Percentiles rank a stretch among this genome's conserved stretches.
Conservation (phyloP, 2,888 invertebrate species). For the Rosalia funebris region DNA sequence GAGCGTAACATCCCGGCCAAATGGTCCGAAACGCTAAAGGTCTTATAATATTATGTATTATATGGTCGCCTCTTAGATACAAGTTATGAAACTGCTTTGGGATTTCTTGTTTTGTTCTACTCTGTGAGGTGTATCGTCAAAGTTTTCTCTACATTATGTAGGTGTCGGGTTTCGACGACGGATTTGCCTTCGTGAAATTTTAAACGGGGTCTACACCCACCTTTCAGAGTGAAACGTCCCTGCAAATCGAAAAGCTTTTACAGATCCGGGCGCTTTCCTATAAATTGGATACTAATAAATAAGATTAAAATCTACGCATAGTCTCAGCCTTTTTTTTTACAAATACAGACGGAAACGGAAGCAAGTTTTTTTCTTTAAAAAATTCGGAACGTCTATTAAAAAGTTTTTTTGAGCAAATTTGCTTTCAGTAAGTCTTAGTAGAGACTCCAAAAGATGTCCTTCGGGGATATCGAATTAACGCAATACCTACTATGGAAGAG, state of each 20-base stretch:
- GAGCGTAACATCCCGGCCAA: constrained; percentile 21
- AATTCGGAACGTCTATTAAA: too few relatives aligned
- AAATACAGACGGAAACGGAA: too few relatives aligned
- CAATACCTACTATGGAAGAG: too few relatives aligned
- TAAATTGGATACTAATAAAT: too few relatives aligned
- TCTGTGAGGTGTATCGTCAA: background rate
- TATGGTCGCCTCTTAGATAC: constrained; percentile 1
- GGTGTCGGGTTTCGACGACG: background rate
- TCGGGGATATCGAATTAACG: too few relatives aligned
- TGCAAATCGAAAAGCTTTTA: background rate
- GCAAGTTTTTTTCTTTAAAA: too few relatives aligned
- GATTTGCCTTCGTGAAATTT: background rate
- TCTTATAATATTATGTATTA: background rate
- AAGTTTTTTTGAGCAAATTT: too few relatives aligned
- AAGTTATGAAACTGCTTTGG: constrained; percentile 6
- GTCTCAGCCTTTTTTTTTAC: too few relatives aligned
- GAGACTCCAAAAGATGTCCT: too few relatives aligned
- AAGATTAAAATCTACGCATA: too few relatives aligned
- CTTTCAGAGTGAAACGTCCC: background rate
- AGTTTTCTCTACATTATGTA: background rate
- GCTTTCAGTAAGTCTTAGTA: too few relatives aligned
- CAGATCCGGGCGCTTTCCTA: too few relatives aligned
- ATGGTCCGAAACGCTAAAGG: constrained; percentile 13
- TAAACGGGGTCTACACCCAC: background rate
- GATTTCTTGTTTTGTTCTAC: constrained; percentile 2